Conservation (phyloP, 2,888 invertebrate species). For the Coelogynopora nodosa region DNA sequence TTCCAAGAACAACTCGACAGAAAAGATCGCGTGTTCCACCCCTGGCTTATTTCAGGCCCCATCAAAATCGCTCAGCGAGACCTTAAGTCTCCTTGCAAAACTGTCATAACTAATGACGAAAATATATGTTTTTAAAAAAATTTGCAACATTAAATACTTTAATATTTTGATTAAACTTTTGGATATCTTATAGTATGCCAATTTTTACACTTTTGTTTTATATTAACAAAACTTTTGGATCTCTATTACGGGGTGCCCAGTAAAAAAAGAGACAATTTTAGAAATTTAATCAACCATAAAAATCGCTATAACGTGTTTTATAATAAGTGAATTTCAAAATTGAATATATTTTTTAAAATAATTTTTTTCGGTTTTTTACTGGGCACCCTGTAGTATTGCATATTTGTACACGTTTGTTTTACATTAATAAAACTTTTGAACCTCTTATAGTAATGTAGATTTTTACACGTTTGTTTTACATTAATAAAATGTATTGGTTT, state of each 20-base stretch:
- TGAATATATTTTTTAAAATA: too few species aligned
- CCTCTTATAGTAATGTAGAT: not conserved
- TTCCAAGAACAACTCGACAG: constrained; percentile 33
- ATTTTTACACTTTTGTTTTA: constrained; percentile 11
- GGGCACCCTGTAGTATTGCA: too few species aligned
- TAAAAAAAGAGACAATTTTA: too few species aligned
- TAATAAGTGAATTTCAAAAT: too few species aligned
- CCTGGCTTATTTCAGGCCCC: not conserved
- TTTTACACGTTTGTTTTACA: not conserved
- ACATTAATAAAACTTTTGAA: not conserved
- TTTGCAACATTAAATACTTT: too few species aligned
- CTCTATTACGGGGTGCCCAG: too few species aligned
- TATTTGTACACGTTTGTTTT: too few species aligned
- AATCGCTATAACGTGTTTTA: too few species aligned
- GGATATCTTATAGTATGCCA: not conserved
- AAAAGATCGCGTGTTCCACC: constrained; percentile 25
- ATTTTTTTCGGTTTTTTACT: too few species aligned
- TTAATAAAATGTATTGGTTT: constrained; percentile 5
- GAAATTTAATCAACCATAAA: too few species aligned
- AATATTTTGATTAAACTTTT: not conserved
- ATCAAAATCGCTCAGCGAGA: constrained; percentile 3
- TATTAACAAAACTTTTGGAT: too few species aligned
- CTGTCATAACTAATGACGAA: constrained; percentile 16
- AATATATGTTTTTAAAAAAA: constrained; percentile 18
- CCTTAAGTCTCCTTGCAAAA: constrained; percentile 29